A percentile compares a stretch with the other conserved stretches of the same genome.
Conservation (phyloP, 2,113 vertebrate species). For the Anhinga anhinga region DNA sequence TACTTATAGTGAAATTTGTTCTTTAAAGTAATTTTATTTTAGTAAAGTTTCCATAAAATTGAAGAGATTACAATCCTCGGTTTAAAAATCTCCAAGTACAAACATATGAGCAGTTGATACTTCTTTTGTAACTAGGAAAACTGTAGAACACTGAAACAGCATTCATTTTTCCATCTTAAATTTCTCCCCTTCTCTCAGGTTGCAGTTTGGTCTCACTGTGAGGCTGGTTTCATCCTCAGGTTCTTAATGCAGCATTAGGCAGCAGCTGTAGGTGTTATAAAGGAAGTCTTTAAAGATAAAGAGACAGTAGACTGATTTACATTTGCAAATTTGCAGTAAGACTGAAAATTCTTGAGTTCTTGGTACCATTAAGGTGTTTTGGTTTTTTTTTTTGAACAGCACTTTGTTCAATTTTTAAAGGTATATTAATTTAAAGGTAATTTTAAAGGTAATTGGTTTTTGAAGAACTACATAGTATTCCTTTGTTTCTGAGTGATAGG, state of each 20-base stretch:
- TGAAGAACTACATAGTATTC: background rate
- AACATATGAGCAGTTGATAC: background rate
- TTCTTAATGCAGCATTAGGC: background rate
- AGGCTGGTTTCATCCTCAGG: background rate
- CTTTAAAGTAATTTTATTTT: background rate
- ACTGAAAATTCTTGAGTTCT: background rate
- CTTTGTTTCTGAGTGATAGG: background rate
- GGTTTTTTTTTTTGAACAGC: background rate
- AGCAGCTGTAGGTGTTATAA: background rate
- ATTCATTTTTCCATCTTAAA: background rate
- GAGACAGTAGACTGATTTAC: background rate
- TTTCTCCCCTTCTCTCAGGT: background rate
- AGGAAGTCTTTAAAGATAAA: background rate
- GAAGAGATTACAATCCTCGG: background rate
- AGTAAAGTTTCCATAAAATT: background rate
- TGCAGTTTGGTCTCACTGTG: background rate
- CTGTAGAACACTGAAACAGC: background rate
- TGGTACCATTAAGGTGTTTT: background rate
- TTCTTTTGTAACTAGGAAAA: background rate
- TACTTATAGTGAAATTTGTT: background rate
- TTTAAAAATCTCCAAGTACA: background rate
- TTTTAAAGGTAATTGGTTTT: background rate
- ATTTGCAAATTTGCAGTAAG: background rate
- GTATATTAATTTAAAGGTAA: no score
- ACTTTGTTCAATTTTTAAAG: background rate